A percentile compares a stretch with the other conserved stretches of the same genome.
Evolutionary conservation across 2,797 vertebrate species (phyloP).

Genomic region (Peromyscus nudipes): DNA sequence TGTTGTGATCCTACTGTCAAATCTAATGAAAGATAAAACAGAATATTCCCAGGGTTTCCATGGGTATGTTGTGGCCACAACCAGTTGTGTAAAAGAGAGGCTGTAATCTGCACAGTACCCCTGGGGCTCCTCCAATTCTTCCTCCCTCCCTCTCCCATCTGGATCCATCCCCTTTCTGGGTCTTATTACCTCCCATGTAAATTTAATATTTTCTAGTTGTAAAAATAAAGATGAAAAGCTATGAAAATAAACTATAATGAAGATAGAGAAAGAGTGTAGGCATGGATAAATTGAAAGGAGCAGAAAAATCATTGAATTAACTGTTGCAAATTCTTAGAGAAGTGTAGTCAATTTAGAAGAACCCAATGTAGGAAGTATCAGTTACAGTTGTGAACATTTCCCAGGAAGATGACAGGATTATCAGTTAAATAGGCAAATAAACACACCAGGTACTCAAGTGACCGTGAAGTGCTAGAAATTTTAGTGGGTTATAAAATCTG

Average conservation of each 20-base stretch:
- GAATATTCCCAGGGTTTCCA: background rate
- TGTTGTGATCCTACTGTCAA: background rate
- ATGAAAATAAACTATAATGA: background rate
- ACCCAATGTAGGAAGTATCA: background rate
- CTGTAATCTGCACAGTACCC: background rate
- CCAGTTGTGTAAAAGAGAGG: background rate
- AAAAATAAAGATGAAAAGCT: background rate
- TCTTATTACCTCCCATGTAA: background rate
- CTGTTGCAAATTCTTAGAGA: background rate
- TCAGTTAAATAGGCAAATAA: constrained; percentile 13
- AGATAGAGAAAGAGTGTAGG: background rate
- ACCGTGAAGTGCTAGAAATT: background rate
- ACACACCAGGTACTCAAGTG: background rate
- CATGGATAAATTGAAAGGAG: background rate
- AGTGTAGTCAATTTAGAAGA: background rate
- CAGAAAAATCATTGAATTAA: background rate
- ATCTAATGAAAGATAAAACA: background rate
- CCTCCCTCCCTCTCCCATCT: background rate
- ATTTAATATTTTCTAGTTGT: background rate
- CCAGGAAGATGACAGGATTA: background rate
- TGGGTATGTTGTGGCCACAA: background rate
- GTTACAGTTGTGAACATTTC: background rate
- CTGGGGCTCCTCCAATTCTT: background rate
- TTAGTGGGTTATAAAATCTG: background rate
- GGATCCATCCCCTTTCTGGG: background rate